Evolutionary conservation across 2,113 vertebrate species (phyloP).

Genomic region (Sakesphorus luctuosus): DNA sequence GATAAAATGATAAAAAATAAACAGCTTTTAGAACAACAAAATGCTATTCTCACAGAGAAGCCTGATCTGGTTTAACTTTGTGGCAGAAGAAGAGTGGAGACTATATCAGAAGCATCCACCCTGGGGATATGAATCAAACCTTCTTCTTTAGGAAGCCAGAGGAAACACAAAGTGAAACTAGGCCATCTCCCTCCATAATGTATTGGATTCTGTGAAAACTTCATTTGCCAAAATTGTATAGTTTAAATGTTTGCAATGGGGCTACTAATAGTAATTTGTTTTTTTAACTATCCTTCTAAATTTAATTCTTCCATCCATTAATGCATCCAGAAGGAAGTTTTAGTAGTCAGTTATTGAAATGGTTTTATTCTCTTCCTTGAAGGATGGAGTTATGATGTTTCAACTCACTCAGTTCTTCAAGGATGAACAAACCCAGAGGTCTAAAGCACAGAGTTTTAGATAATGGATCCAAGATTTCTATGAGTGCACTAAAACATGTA

Average conservation of each 20-base stretch:
- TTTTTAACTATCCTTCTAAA: neutral
- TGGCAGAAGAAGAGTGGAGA: neutral
- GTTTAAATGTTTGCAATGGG: neutral
- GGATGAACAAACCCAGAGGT: neutral
- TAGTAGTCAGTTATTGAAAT: neutral
- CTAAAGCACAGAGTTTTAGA: neutral
- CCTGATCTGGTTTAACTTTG: neutral
- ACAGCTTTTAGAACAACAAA: neutral
- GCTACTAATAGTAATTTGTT: rapidly evolving
- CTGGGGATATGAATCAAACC: neutral
- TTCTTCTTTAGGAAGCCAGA: neutral
- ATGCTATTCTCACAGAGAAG: neutral
- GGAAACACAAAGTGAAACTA: neutral
- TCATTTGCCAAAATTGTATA: neutral
- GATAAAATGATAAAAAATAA: conserved; percentile 11
- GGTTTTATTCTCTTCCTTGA: neutral
- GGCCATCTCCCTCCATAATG: neutral
- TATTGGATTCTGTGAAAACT: neutral
- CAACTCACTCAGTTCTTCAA: neutral
- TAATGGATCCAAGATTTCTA: neutral
- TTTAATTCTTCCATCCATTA: neutral
- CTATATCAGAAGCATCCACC: neutral
- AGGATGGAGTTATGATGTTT: neutral
- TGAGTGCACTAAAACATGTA: neutral
- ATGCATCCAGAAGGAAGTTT: neutral